Percentiles rank a stretch among this genome's conserved stretches.
These are phyloP conservation scores for Nicator chloris DNA, from an alignment of 2,113 vertebrate species.

Conservation along the genomic window DNA sequence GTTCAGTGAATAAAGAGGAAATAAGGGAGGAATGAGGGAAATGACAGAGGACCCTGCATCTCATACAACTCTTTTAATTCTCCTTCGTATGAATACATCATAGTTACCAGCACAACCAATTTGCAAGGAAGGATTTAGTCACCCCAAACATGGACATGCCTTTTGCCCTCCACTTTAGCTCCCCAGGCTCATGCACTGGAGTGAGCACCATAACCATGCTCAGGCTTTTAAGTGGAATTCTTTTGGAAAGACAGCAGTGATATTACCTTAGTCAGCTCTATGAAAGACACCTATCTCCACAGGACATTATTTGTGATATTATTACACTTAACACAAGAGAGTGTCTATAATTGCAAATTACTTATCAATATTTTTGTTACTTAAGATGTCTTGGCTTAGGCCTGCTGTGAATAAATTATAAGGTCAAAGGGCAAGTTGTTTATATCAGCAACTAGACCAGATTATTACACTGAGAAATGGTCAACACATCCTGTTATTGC, in stretches of 20 bases:
- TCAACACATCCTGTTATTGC: constrained; percentile 37
- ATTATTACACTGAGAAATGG: constrained; percentile 37
- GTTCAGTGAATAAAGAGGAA: constrained; percentile 33
- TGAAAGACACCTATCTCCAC: neutral
- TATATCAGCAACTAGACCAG: neutral
- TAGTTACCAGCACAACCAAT: neutral
- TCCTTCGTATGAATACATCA: neutral
- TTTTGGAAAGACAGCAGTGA: neutral
- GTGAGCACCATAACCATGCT: neutral
- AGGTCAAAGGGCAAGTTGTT: constrained; percentile 45
- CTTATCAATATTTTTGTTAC: constrained; percentile 47
- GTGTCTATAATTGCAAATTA: neutral
- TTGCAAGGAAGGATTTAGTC: neutral
- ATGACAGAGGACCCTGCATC: neutral
- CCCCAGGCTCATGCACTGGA: neutral
- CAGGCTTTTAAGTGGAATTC: neutral
- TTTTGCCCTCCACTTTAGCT: neutral
- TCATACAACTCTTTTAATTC: neutral
- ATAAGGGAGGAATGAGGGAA: neutral
- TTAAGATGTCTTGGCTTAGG: constrained; percentile 17
- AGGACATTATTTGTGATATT: neutral
- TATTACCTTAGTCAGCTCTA: neutral
- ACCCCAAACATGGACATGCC: neutral
- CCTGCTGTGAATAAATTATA: constrained; percentile 4
- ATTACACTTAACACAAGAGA: neutral